Percentiles rank a stretch among this genome's conserved stretches.
Evolutionary conservation across 2,888 invertebrate species (phyloP).

Genomic region (Limnephilus rhombicus): DNA sequence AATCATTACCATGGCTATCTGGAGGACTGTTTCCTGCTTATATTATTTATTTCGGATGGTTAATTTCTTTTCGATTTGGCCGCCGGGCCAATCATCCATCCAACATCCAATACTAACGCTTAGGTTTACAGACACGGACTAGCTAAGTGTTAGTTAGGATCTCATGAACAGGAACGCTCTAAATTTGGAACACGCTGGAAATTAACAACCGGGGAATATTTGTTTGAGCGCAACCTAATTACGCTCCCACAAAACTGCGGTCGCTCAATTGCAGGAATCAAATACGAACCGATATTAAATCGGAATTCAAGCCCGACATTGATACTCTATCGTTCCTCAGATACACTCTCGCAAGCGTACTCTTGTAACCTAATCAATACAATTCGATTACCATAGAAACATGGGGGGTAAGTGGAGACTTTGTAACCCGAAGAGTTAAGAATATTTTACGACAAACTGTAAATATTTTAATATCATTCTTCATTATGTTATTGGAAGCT

Average conservation of each 20-base stretch:
- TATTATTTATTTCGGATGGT: neutral
- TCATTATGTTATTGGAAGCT: conserved; percentile 11
- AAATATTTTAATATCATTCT: neutral
- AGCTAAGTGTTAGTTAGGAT: neutral
- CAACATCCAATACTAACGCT: neutral
- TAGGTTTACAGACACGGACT: neutral
- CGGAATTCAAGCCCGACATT: neutral
- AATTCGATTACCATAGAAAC: conserved; percentile 38
- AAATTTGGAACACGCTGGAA: conserved; percentile 4
- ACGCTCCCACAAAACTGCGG: conserved; percentile 33
- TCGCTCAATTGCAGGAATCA: conserved; percentile 19
- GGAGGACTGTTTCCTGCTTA: too few species aligned
- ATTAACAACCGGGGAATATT: conserved; percentile 23
- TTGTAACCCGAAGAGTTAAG: neutral
- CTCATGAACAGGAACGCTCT: neutral
- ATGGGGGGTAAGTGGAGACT: neutral
- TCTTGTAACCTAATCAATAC: conserved; percentile 21
- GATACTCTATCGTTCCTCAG: neutral
- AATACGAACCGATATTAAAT: conserved; percentile 32
- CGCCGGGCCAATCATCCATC: neutral
- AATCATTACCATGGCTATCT: neutral
- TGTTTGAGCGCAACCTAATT: conserved; percentile 37
- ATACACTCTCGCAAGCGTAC: neutral
- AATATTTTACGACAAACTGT: conserved; percentile 5
- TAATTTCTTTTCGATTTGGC: neutral